Conservation (phyloP, 2,888 invertebrate genomes). For the Eulithis prunata region DNA sequence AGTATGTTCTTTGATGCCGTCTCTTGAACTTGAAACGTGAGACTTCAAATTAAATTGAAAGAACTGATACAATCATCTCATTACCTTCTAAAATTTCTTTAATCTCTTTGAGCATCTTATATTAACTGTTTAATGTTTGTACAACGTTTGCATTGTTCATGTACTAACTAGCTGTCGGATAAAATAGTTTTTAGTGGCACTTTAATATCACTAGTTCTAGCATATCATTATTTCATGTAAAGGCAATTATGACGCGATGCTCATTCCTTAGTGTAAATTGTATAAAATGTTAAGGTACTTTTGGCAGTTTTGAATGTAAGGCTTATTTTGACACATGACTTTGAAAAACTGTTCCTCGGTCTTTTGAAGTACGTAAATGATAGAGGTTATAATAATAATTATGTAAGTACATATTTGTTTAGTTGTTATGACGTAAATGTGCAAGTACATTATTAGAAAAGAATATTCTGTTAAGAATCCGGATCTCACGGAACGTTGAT, state of each 20-base stretch:
- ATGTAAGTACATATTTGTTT: too few relatives aligned
- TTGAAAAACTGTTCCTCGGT: background rate
- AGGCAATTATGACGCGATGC: slow-evolving; percentile 1
- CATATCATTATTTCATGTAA: background rate
- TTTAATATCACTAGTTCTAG: background rate
- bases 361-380: too few relatives aligned
- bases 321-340: background rate
- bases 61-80: slow-evolving; percentile 41
- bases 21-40: slow-evolving; percentile 36
- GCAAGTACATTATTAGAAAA: background rate
- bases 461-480: slow-evolving; percentile 44
- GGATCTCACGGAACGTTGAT: slow-evolving; percentile 65
- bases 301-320: background rate
- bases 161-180: slow-evolving; percentile 9
- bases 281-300: slow-evolving; percentile 1
- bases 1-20: slow-evolving; percentile 26
- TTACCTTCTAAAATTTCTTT: slow-evolving; percentile 49
- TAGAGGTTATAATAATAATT: too few relatives aligned
- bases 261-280: too few relatives aligned
- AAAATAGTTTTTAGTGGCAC: slow-evolving; percentile 5
- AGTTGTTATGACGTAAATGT: too few relatives aligned
- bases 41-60: slow-evolving; percentile 38
- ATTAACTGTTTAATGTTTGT: slow-evolving; percentile 46
- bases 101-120: slow-evolving; percentile 59
- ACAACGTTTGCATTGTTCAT: slow-evolving; percentile 62